A percentile compares a stretch with the other conserved stretches of the same genome.
phyloP scores from a whole-genome alignment of 2,888 invertebrate genomes.

The Microctonus brassicae region DNA sequence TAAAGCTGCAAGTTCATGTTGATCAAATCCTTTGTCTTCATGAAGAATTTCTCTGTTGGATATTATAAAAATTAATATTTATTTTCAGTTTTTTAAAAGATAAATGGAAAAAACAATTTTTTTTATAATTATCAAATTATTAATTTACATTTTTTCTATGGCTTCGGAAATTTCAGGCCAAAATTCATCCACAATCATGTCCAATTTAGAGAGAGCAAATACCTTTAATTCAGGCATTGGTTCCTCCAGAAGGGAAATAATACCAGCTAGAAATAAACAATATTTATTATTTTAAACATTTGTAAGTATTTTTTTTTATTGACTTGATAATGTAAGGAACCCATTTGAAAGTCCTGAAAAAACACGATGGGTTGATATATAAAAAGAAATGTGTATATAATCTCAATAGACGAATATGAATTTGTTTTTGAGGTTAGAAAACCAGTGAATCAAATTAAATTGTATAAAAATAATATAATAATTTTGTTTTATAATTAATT shows the following conservation, averaged over 20 bases:
- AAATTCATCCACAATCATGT: slow-evolving; percentile 95
- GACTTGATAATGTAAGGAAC: too few relatives aligned
- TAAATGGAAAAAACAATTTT: too few relatives aligned
- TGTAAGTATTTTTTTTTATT: too few relatives aligned
- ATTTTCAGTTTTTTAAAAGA: background rate
- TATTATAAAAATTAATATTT: slow-evolving; percentile 19
- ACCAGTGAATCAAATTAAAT: too few relatives aligned
- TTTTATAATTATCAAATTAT: background rate
- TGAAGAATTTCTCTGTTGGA: slow-evolving; percentile 86
- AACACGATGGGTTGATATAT: too few relatives aligned
- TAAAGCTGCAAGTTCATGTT: slow-evolving; percentile 93
- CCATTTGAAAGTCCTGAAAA: too few relatives aligned
- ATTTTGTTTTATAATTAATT: too few relatives aligned
- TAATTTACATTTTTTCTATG: slow-evolving; percentile 89
- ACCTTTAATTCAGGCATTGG: slow-evolving; percentile 93
- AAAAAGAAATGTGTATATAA: too few relatives aligned
- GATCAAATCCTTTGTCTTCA: slow-evolving; percentile 89
- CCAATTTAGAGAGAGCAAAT: slow-evolving; percentile 92
- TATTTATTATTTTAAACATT: background rate
- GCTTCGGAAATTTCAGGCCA: slow-evolving; percentile 99
- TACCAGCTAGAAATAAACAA: slow-evolving; percentile 78
- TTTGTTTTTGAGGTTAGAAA: too few relatives aligned
- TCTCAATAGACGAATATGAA: too few relatives aligned
- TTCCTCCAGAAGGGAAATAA: slow-evolving; percentile 95
- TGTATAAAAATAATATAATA: too few relatives aligned